phyloP scores from a whole-genome alignment of 2,888 invertebrate species.

The Stictocephala bisonia region DNA sequence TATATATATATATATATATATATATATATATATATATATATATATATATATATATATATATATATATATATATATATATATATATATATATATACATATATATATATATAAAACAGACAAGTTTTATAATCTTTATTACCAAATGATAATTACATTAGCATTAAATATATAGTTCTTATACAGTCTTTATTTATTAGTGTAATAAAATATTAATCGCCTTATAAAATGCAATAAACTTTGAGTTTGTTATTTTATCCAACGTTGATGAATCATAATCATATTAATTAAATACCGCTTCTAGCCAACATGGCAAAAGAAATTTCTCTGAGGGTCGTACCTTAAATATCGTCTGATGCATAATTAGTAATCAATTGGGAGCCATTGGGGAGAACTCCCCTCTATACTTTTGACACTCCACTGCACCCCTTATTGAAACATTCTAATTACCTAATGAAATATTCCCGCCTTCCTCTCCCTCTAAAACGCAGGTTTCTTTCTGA shows the following conservation, averaged over 20 bases:
- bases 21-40: background rate
- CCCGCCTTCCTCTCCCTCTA: slow-evolving; percentile 17
- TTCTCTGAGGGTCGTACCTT: slow-evolving; percentile 34
- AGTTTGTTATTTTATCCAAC: too few species aligned
- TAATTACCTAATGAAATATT: slow-evolving; percentile 42
- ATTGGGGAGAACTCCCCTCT: slow-evolving; percentile 23
- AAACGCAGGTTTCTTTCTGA: slow-evolving; percentile 15
- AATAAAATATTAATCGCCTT: too few species aligned
- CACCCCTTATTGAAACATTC: slow-evolving; percentile 39
- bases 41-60: background rate
- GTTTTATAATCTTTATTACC: too few species aligned
- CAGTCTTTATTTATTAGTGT: too few species aligned
- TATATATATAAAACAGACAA: background rate
- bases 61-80: background rate
- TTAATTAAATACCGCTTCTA: too few species aligned
- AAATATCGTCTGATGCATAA: slow-evolving; percentile 44
- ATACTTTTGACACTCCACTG: slow-evolving; percentile 27
- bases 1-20: background rate
- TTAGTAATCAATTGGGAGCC: slow-evolving; percentile 46
- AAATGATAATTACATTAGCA: too few species aligned
- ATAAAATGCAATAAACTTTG: too few species aligned
- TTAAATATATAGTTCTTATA: too few species aligned
- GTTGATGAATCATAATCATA: too few species aligned
- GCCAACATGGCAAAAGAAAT: too few species aligned
- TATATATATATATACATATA: background rate